Evolutionary conservation across 2,888 invertebrate genomes (phyloP), one percentile per base, ranked within the genome.

Genomic region (Petrolisthes manimaculis): DNA sequence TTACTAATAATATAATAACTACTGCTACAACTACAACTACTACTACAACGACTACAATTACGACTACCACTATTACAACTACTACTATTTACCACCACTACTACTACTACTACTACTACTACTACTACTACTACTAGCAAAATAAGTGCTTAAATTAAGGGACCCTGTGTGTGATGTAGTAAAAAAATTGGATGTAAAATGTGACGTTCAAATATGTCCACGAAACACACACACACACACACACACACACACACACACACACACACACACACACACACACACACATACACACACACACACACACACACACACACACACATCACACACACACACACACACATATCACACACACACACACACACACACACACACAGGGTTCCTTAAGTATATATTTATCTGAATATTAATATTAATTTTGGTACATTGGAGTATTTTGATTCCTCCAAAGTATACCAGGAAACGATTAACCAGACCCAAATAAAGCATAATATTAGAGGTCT

Each of bases 251-350:
- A 81, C 18, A 81, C 55, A 81, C 21, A 81, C 21, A 81, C 3
- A 81, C 21, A 81, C 21, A 81, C 21, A 81, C 21, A 81, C 55
- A 81, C 21, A 81, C 21, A 81, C 0, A 81, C 37, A 80, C 37
- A 80, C 37, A 80, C 37, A 80, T 53, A 80, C 37, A 79, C 24
- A 53, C 24, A 79, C 24, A 79, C 51, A 12, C 14, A 51, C 9
- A 12, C 51, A 79, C 24, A n/a, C n/a, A n/a, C n/a, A n/a, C n/a
- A n/a, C n/a, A n/a, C n/a, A n/a, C n/a, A n/a, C n/a, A n/a, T n/a
- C n/a, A n/a, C n/a, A n/a, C n/a, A n/a, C n/a, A n/a, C n/a, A n/a
- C n/a, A n/a, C n/a, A n/a, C n/a, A n/a, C n/a, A n/a, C n/a, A n/a
- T n/a, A n/a, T n/a, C n/a, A n/a, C n/a, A n/a, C n/a, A n/a, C n/a